Percentiles rank a stretch among this genome's conserved stretches.
phyloP scores from a whole-genome alignment of 2,797 vertebrate genomes.

The Thunnus albacares region DNA sequence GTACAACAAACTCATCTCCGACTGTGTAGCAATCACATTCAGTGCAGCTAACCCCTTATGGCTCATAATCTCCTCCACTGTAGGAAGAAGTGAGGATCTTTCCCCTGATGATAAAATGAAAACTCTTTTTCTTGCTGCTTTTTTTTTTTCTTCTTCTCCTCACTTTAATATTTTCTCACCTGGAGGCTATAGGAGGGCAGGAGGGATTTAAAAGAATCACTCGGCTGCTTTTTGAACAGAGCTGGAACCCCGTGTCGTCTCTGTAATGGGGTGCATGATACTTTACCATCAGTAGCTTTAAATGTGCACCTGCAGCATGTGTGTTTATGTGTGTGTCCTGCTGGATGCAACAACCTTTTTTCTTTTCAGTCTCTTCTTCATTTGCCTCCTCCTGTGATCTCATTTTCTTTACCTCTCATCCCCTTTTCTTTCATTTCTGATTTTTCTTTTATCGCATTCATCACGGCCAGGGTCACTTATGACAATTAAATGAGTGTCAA shows the following conservation, averaged over 20 bases:
- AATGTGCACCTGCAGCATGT: slow-evolving; percentile 39
- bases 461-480: slow-evolving; percentile 35
- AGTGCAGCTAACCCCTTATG: not conserved
- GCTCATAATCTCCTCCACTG: slow-evolving; percentile 15
- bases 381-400: slow-evolving; percentile 48
- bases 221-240: slow-evolving; percentile 37
- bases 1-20: not conserved
- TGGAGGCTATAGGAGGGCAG: slow-evolving; percentile 39
- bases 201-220: slow-evolving; percentile 47
- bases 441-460: slow-evolving; percentile 33
- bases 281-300: slow-evolving; percentile 22
- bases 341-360: slow-evolving; percentile 17
- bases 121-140: not conserved
- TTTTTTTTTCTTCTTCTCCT: not conserved
- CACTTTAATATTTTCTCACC: slow-evolving; percentile 62
- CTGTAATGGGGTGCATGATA: slow-evolving; percentile 37
- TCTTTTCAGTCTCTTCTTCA: slow-evolving; percentile 24
- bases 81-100: slow-evolving; percentile 3
- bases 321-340: not conserved
- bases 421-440: slow-evolving; percentile 12
- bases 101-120: slow-evolving; percentile 27
- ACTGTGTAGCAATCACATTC: not conserved
- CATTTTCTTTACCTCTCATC: not conserved
- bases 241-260: slow-evolving; percentile 15
- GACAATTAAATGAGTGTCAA: slow-evolving; percentile 46